Evolutionary conservation across 1,140 invertebrate species (phyloP), one percentile per base, ranked within the genome.

Genomic region (Reticulitermes speratus): DNA sequence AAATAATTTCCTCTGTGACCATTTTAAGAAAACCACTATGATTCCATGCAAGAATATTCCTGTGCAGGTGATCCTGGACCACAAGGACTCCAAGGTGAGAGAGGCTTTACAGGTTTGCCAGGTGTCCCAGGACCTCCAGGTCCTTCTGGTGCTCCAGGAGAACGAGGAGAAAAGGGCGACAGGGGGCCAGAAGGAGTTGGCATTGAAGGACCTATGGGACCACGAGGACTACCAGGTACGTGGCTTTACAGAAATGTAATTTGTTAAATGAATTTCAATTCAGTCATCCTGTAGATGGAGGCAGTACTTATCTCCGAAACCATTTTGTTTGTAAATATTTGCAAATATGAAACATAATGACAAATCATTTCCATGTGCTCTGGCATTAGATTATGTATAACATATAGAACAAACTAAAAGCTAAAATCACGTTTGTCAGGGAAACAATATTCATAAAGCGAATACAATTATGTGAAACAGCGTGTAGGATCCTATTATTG

Each of bases 81-180:
- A 84, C 89, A 90, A 44, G 93, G 93, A 32, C 88, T 92, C 82
- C 92, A 91, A 84, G 93, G 93, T 82, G 92, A 93, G 84, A 91
- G 94, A 84, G 96, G 96, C 30, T 95, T 94, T 87, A 91, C 93
- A 8, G 95, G 95, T 30, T 91, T 94, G 84, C 91, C 93, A 0
- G 95, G 95, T 32, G 91, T 93, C 21, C 90, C 92, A 44, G 95
- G 95, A 8, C 90, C 91, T 25, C 90, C 91, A 16, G 95, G 95
- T 44, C 90, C 90, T 23, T 89, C 91, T 19, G 95, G 95, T 14
- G 88, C 89, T 16, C 88, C 90, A 82, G 95, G 95, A 1, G 93
- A 94, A 88, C 92, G 93, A 87, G 96, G 95, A 1, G 95, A 96
- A 85, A 95, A 95, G 88, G 96, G 96, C 1, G 95, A 96, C 14